Conservation (phyloP, 2,888 invertebrate species). For the Augochlorella aurata region DNA sequence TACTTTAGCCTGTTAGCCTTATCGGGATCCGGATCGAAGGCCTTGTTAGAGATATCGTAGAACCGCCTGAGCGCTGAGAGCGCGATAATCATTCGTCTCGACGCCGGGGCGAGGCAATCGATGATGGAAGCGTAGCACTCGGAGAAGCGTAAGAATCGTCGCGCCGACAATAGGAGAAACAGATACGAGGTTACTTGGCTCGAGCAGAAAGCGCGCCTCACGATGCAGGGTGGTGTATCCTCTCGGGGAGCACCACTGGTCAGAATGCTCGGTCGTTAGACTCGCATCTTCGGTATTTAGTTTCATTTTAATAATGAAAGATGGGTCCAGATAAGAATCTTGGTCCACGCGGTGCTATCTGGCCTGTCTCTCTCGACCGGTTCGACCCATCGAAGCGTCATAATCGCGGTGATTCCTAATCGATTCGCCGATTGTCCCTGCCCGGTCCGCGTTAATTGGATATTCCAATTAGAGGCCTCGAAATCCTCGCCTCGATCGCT, state of each 20-base stretch:
- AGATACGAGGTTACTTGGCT: too few relatives aligned
- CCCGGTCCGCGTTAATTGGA: conserved; percentile 75
- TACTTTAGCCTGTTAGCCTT: neutral
- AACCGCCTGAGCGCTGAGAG: neutral
- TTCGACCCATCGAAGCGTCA: conserved; percentile 73
- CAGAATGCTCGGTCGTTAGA: conserved; percentile 70
- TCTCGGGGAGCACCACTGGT: conserved; percentile 69
- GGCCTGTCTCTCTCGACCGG: conserved; percentile 57
- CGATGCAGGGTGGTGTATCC: too few relatives aligned
- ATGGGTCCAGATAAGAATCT: conserved; percentile 74
- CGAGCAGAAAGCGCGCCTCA: too few relatives aligned
- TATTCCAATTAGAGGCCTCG: conserved; percentile 68
- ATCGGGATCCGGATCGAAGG: neutral
- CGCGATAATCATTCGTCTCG: neutral
- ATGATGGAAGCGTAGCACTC: too few relatives aligned
- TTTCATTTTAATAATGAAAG: conserved; percentile 79
- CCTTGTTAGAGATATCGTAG: conserved; percentile 1
- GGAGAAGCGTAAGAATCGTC: too few relatives aligned
- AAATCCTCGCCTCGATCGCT: conserved; percentile 26
- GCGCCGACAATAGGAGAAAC: too few relatives aligned
- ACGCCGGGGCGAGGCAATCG: neutral
- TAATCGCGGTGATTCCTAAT: conserved; percentile 79
- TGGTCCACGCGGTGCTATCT: conserved; percentile 50
- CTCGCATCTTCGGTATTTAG: conserved; percentile 76
- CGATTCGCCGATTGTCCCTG: conserved; percentile 76